A percentile compares a stretch with the other conserved stretches of the same genome.
Conservation (phyloP, 2,888 invertebrate species). For the Elegia similella region DNA sequence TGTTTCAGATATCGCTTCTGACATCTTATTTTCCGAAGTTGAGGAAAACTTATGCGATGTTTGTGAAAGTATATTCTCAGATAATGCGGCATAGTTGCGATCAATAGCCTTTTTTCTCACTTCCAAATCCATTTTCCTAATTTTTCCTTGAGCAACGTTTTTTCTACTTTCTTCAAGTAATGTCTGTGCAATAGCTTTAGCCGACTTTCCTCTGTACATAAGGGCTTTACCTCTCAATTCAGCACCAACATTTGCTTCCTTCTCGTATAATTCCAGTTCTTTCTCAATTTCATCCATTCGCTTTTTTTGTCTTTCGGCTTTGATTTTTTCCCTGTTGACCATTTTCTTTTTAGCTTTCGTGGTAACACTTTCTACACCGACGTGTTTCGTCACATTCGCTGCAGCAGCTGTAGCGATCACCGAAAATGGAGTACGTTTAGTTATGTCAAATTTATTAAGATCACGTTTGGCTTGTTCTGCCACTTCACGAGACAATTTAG, state of each 20-base stretch:
- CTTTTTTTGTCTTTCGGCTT: constrained; percentile 68
- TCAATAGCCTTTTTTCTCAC: constrained; percentile 44
- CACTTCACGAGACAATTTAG: constrained; percentile 84
- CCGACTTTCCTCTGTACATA: constrained; percentile 88
- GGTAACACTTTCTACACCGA: constrained; percentile 77
- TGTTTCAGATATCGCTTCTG: constrained; percentile 49
- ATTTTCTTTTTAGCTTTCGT: constrained; percentile 75
- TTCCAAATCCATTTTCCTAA: constrained; percentile 48
- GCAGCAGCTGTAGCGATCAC: constrained; percentile 84
- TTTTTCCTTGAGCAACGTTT: constrained; percentile 73
- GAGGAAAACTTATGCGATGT: constrained; percentile 39
- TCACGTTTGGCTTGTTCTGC: constrained; percentile 86
- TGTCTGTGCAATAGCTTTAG: constrained; percentile 86
- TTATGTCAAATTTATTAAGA: constrained; percentile 81
- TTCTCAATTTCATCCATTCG: constrained; percentile 67
- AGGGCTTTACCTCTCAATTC: constrained; percentile 79
- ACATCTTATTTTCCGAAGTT: constrained; percentile 41
- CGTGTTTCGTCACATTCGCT: constrained; percentile 83
- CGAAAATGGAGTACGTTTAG: constrained; percentile 83
- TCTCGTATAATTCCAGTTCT: constrained; percentile 62
- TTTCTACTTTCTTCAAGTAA: constrained; percentile 82
- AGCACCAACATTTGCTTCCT: constrained; percentile 67
- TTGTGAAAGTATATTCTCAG: constrained; percentile 44
- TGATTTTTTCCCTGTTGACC: constrained; percentile 58
- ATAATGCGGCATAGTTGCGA: constrained; percentile 41